phyloP scores from a whole-genome alignment of 2,888 invertebrate species.

The Amiota minor region DNA sequence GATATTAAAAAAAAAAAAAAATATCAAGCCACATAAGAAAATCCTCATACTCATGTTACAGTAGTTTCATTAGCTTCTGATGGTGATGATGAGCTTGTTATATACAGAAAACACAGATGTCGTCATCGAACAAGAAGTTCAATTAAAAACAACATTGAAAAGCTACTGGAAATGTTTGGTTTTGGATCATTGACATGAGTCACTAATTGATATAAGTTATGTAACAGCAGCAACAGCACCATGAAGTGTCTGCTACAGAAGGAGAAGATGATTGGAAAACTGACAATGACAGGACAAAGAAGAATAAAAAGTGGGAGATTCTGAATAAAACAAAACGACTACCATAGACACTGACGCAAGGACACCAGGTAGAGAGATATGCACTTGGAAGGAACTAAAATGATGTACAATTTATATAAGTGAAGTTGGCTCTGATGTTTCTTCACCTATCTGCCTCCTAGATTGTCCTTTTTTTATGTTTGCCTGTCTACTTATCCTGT shows the following conservation, averaged over 20 bases:
- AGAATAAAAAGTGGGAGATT: too few species aligned
- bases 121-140: background rate
- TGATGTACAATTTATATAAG: too few species aligned
- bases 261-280: background rate
- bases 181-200: background rate
- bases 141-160: background rate
- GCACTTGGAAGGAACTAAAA: background rate
- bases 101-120: background rate
- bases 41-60: too few species aligned
- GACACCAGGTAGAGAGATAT: background rate
- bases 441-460: too few species aligned
- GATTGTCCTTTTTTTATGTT: too few species aligned
- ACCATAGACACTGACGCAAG: background rate
- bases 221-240: background rate
- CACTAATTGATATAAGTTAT: slow-evolving; percentile 16
- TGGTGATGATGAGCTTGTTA: background rate
- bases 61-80: background rate
- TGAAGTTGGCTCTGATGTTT: too few species aligned
- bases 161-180: background rate
- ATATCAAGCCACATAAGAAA: too few species aligned
- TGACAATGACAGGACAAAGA: background rate
- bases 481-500: too few species aligned
- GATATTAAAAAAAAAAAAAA: too few species aligned
- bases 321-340: too few species aligned
- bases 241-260: too few species aligned